A percentile compares a stretch with the other conserved stretches of the same genome.
These are phyloP conservation scores for Sinosuthora webbiana DNA, from an alignment of 2,113 vertebrate species.

Conservation along the genomic window DNA sequence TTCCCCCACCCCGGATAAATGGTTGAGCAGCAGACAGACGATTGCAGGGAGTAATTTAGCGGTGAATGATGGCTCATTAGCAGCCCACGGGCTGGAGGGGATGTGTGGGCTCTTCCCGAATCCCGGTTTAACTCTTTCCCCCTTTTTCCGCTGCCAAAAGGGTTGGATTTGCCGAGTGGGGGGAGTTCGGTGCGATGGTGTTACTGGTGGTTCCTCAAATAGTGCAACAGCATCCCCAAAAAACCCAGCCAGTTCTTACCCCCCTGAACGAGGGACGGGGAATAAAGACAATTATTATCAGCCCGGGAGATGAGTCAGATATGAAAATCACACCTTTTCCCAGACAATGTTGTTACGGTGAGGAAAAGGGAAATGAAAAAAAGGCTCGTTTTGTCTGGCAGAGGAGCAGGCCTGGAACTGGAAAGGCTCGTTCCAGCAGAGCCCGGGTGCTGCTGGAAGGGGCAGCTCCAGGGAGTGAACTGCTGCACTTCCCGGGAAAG, in stretches of 20 bases:
- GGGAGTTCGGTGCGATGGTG: neutral
- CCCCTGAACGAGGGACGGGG: neutral
- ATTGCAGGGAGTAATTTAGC: neutral
- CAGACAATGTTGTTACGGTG: neutral
- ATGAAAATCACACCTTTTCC: conserved; percentile 34
- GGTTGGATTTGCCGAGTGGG: neutral
- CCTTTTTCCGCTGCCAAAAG: neutral
- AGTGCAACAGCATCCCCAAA: neutral
- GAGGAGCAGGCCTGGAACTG: neutral
- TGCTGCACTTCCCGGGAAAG: neutral
- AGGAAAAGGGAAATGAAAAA: conserved; percentile 56
- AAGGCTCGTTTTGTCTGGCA: neutral
- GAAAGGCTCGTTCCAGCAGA: neutral
- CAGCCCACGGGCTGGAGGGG: conserved; percentile 8
- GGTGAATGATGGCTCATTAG: conserved; percentile 49
- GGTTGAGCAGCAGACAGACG: neutral
- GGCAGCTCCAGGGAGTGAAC: neutral
- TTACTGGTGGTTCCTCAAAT: neutral
- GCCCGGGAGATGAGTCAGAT: conserved; percentile 57
- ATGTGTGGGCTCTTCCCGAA: neutral
- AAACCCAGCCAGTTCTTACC: neutral
- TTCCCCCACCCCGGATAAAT: neutral
- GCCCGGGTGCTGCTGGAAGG: neutral
- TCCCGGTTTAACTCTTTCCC: neutral
- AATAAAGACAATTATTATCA: conserved; percentile 25